Evolutionary conservation across 1,140 invertebrate genomes (phyloP).

Genomic region (Whitmania pigra): DNA sequence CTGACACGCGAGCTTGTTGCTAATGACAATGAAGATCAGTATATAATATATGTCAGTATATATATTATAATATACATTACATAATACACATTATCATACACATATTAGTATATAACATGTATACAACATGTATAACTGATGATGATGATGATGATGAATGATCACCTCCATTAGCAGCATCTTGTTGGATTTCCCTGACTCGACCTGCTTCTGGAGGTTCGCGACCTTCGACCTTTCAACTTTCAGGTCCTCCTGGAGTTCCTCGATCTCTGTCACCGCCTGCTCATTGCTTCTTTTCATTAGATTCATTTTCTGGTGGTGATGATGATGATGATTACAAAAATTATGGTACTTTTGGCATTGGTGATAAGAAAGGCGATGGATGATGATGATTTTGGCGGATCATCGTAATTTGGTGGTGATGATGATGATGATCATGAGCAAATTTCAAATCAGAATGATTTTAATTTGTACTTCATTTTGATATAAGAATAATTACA

Average conservation of each 20-base stretch:
- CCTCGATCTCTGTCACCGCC: conserved; percentile 41
- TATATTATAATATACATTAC: too few relatives aligned
- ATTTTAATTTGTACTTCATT: too few relatives aligned
- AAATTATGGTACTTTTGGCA: not conserved
- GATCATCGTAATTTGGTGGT: too few relatives aligned
- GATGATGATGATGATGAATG: not conserved
- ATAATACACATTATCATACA: too few relatives aligned
- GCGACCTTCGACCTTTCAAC: conserved; percentile 37
- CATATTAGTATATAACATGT: too few relatives aligned
- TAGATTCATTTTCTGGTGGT: conserved; percentile 36
- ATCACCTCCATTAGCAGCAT: conserved; percentile 9
- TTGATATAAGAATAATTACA: too few relatives aligned
- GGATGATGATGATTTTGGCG: not conserved
- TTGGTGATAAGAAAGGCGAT: not conserved
- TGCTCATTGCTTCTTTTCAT: conserved; percentile 41
- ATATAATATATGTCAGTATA: too few relatives aligned
- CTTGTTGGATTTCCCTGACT: not conserved
- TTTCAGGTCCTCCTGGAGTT: conserved; percentile 38
- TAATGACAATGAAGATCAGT: conserved; percentile 25
- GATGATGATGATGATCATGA: conserved; percentile 9
- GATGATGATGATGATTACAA: not conserved
- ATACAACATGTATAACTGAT: not conserved
- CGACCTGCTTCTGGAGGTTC: conserved; percentile 19
- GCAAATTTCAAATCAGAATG: too few relatives aligned
- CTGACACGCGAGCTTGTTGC: conserved; percentile 39